Percentiles rank a stretch among this genome's conserved stretches.
Evolutionary conservation across 2,888 invertebrate species (phyloP).

Genomic region (Blastobasis lacticolella): DNA sequence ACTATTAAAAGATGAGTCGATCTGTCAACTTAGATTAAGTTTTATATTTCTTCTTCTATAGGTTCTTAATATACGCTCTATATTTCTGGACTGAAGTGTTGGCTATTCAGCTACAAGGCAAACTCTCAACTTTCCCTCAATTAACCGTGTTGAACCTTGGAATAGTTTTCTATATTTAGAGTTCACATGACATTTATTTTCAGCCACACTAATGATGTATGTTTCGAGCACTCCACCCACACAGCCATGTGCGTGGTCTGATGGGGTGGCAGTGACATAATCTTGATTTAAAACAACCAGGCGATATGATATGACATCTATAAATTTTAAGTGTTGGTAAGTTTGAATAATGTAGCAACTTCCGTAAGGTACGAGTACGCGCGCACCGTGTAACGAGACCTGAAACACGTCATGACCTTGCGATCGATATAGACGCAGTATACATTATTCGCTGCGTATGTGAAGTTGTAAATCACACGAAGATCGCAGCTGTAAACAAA

Average conservation of each 20-base stretch:
- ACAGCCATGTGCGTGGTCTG: background rate
- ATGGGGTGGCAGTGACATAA: background rate
- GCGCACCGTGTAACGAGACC: conserved; percentile 8
- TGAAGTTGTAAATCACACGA: conserved; percentile 43
- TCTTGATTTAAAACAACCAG: too few species aligned
- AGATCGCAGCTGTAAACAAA: conserved; percentile 49
- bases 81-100: too few species aligned
- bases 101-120: too few species aligned
- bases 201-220: background rate
- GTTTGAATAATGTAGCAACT: too few species aligned
- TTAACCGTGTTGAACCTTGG: background rate
- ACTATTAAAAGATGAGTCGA: too few species aligned
- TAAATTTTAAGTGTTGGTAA: too few species aligned
- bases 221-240: background rate
- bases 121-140: too few species aligned
- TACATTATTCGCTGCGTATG: conserved; percentile 31
- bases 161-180: background rate
- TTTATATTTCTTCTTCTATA: too few species aligned
- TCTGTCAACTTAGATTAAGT: too few species aligned
- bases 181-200: conserved; percentile 1
- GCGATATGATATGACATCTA: too few species aligned
- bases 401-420: conserved; percentile 46
- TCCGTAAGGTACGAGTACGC: too few species aligned
- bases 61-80: too few species aligned
- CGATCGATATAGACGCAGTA: conserved; percentile 26